Evolutionary conservation across 2,888 invertebrate genomes (phyloP), one percentile per base, ranked within the genome.

Genomic region (Kuschelorhynchus macadamiae): DNA sequence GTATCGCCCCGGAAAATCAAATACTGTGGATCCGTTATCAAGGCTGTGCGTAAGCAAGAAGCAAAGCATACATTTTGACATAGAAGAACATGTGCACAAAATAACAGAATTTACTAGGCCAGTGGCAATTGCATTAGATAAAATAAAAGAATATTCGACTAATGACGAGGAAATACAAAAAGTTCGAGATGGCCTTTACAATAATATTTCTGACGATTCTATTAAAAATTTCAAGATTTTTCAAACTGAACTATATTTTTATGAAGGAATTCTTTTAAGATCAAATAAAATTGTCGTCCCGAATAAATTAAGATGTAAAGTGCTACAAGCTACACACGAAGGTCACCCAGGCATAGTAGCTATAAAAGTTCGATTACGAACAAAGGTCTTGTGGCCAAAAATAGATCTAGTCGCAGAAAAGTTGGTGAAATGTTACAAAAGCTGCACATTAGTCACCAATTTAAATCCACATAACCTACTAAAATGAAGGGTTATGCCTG

Each of bases 331-430:
- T 39, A 75, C 75, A 0, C 78, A 78, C 67, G 74, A 78, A 64
- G 79, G 81, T 63, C 80, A 82, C 30, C 80, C 79, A 0, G 81
- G 80, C 0, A 77, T 79, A 1, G 78, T 77, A 0, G 71, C 75
- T 0, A 81, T 81, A 79, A 82, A 81, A 59, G 62, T 67, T 5
- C 64, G 80, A 12, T 59, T 81, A 1, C 52, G 81, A 2, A 74
- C 77, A 0, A 81, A 82, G 71, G 81, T 80, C 3, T 81, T 80
- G 79, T 72, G 66, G 70, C 66, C 67, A 11, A 44, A 80, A 78
- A 71, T 20, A 70, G 79, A 42, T 61, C 78, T 3, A 25, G 81
- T 67, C 4, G 66, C 57, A 11, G 71, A 72, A 66, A 71, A 64
- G 32, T 9, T 63, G 5, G 69, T 71, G 1, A 59, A 53, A 46